These are phyloP conservation scores for Ctenodactylus gundi DNA, from an alignment of 2,113 vertebrate species.

Conservation along the genomic window DNA sequence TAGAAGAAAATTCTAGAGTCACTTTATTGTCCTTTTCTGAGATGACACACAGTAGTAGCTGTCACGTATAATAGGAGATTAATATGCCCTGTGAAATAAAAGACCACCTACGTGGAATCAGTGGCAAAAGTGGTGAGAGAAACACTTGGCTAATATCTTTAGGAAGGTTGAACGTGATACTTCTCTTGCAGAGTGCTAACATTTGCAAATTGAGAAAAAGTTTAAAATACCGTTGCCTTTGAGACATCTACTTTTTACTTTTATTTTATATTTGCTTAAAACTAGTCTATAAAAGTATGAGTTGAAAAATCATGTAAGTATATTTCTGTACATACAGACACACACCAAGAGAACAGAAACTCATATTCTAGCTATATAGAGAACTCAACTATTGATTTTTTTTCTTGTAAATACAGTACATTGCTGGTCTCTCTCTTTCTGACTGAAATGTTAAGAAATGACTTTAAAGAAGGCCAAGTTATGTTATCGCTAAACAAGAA, in stretches of 20 bases:
- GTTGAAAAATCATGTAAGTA: neutral
- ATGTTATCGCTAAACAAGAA: constrained; percentile 5
- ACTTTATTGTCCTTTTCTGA: constrained; percentile 76
- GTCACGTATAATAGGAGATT: constrained; percentile 72
- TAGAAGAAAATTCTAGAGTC: constrained; percentile 76
- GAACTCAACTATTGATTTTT: neutral
- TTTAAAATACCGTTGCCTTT: neutral
- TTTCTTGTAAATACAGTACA: neutral
- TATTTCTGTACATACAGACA: neutral
- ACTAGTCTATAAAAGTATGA: neutral
- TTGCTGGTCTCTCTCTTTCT: neutral
- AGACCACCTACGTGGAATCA: constrained; percentile 56
- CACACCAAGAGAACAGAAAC: neutral
- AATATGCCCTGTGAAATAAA: constrained; percentile 73
- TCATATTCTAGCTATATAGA: neutral
- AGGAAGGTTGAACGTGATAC: constrained; percentile 15
- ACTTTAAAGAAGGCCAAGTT: neutral
- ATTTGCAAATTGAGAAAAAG: neutral
- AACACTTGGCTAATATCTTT: neutral
- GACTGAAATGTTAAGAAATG: neutral
- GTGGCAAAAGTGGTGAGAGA: neutral
- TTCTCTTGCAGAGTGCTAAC: neutral
- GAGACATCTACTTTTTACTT: neutral
- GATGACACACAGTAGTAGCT: constrained; percentile 77
- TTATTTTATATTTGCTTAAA: constrained; percentile 17